Base-by-base conservation (phyloP, 2,888 invertebrate species). In the Anodontia alba region DNA sequence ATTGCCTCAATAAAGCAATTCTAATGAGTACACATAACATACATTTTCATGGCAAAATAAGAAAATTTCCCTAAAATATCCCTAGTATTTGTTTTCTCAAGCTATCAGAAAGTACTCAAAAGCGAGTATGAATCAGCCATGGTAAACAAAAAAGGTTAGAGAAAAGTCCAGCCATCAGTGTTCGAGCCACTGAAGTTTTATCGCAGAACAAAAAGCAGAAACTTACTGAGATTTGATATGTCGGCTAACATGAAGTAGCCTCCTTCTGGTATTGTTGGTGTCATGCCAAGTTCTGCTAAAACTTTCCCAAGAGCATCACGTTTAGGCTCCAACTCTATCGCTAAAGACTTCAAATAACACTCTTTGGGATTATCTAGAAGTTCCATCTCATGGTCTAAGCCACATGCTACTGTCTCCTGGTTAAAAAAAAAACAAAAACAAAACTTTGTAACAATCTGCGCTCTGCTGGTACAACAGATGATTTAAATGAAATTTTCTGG, bases 161-260 rank as follows among this genome's bases (percentile, higher is more conserved):
- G n/a, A n/a, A n/a, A n/a, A n/a, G n/a, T n/a, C n/a, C n/a, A n/a
- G n/a, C n/a, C n/a, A n/a, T n/a, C n/a, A n/a, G n/a, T n/a, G n/a
- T n/a, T n/a, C n/a, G n/a, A n/a, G n/a, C n/a, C n/a, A n/a, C n/a
- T n/a, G n/a, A n/a, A n/a, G n/a, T n/a, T n/a, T n/a, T n/a, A n/a
- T n/a, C n/a, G n/a, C n/a, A n/a, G n/a, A n/a, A n/a, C n/a, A n/a
- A n/a, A n/a, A n/a, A n/a, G 38, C 12, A 38, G 38, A 46, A 36
- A 74, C 90, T 84, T 76, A 93, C 93, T 88, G 26, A 93, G 77
- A 62, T 91, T 88, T 0, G 97, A 96, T 97, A 98, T 98, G 95
- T 99, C 98, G 0, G 99, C 99, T 73, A 99, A 94, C 96, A 99
- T 97, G 93, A 99, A 99, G 95, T 99, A 99, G 0, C 99, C 99